phyloP scores from a whole-genome alignment of 2,888 invertebrate genomes.

The Noctua janthe region DNA sequence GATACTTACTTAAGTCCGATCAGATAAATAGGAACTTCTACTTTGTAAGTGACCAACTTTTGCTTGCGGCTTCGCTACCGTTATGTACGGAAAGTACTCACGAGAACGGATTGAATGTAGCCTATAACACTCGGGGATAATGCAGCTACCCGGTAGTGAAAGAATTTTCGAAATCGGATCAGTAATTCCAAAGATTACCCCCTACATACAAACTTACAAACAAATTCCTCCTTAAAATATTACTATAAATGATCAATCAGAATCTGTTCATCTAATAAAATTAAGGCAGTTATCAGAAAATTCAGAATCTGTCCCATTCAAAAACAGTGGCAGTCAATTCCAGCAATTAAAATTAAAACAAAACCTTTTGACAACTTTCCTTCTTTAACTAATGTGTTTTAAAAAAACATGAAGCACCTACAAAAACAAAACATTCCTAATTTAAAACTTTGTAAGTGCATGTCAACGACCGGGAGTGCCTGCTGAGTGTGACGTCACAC shows the following conservation, averaged over 20 bases:
- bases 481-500: constrained; percentile 57
- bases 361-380: neutral
- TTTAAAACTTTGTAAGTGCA: constrained; percentile 55
- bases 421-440: constrained; percentile 52
- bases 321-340: neutral
- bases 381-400: neutral
- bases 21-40: neutral
- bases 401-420: constrained; percentile 44
- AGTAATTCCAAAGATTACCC: no score
- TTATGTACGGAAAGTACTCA: no score
- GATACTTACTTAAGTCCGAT: neutral
- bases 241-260: neutral
- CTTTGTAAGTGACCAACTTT: neutral
- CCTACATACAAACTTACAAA: neutral
- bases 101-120: no score
- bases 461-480: constrained; percentile 64
- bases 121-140: no score
- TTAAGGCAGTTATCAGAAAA: neutral
- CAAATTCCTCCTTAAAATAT: no score
- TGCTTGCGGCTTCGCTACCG: no score
- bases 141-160: no score
- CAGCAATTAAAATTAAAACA: neutral
- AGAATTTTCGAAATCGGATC: no score
- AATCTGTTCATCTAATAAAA: neutral
- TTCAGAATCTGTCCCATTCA: no score